Base-by-base conservation (phyloP, 2,888 invertebrate genomes). In the Entomobrya multifasciata region DNA sequence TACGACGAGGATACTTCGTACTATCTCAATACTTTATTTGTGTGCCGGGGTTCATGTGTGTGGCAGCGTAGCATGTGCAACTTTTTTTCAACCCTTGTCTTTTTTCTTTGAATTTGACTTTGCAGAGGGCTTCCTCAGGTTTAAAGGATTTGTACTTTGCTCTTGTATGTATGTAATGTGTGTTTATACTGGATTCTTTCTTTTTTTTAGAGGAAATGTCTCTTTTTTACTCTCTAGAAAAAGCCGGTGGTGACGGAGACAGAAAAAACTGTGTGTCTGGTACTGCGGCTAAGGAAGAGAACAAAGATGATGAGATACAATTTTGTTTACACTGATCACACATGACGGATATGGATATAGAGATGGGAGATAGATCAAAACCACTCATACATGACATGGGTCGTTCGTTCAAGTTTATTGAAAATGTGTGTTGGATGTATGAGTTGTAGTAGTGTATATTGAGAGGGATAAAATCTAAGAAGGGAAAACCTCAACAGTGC, bases 271-370 rank as follows among this genome's bases (percentile, higher is more conserved):
- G 17, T 20, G 17, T 15, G 77, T n/a, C n/a, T n/a, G 36, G 4
- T 4, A 8, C 36, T 36, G 36, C 36, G 4, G 36, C 36, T 8
- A 3, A 17, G 44, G 15, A 36, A 17, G 55, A 55, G 52, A 76
- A 36, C 47, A 30, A 65, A 62, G 65, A 65, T 76, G 47, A 47
- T 76, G 49, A 47, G 49, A 60, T 65, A 62, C 79, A 62, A 60
- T 78, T 78, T 60, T 78, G 79, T 79, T 79, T 79, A 79, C 79
- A 79, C 52, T 76, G 76, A 65, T 79, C 79, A 49, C 65, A 49
- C 57, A 65, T 79, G 79, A 65, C 79, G 41, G 65, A 30, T 5
- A 17, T 17, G 25, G 41, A 52, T n/a, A 76, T 25, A 65, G 15
- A 25, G 57, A 17, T 15, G 25, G 27, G 15, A 47, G 70, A 70